Conservation (phyloP, 2,888 invertebrate species). For the Cryptophagus acutangulus region DNA sequence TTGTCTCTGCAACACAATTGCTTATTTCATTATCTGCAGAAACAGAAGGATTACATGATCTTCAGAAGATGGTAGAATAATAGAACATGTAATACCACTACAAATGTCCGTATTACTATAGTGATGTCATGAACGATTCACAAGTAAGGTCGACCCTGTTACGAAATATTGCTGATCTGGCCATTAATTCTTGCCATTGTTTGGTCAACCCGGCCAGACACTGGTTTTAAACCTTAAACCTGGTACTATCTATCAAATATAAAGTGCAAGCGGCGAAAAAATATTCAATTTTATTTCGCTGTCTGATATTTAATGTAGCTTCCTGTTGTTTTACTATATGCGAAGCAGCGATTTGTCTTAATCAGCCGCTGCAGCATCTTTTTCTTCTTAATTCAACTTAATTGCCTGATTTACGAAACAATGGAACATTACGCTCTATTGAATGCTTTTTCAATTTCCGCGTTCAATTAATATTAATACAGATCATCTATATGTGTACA, state of each 20-base stretch:
- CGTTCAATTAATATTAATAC: conserved; percentile 13
- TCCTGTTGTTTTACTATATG: no score
- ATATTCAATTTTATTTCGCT: no score
- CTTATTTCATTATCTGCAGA: conserved; percentile 40
- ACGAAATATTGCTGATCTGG: conserved; percentile 12
- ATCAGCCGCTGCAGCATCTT: no score
- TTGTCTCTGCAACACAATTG: conserved; percentile 38
- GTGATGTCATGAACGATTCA: conserved; percentile 8
- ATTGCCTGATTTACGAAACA: no score
- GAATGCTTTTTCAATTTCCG: no score
- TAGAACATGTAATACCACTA: conserved; percentile 37
- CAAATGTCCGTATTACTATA: conserved; percentile 38
- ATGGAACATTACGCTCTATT: no score
- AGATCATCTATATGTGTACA: no score
- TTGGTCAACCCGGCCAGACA: conserved; percentile 9
- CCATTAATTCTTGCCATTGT: conserved; percentile 9
- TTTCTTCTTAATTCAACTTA: no score
- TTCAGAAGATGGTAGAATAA: conserved; percentile 35
- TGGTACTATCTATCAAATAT: conserved; percentile 7
- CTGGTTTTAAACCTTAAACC: conserved; percentile 9
- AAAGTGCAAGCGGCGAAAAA: not conserved
- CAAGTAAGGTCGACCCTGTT: conserved; percentile 12
- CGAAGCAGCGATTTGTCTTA: no score
- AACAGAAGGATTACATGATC: conserved; percentile 39
- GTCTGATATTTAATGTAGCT: no score